A percentile compares a stretch with the other conserved stretches of the same genome.
phyloP scores from a whole-genome alignment of 2,888 invertebrate species.

The Aspidiotus rigidus region DNA sequence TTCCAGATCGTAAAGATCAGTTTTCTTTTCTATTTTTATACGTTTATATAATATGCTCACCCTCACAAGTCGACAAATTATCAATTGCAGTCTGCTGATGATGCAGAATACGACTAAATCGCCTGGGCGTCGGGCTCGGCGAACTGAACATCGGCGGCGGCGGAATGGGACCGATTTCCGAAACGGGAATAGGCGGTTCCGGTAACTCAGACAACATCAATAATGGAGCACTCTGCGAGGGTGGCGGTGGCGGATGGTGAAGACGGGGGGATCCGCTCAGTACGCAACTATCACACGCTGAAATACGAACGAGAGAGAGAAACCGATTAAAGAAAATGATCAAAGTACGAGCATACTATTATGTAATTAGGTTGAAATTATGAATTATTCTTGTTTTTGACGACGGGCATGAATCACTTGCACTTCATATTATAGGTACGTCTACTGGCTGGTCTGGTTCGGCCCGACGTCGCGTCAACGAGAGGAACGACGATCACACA shows the following conservation, averaged over 20 bases:
- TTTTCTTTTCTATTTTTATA: not conserved
- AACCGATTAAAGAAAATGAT: no score
- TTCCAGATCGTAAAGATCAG: no score
- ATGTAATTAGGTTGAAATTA: no score
- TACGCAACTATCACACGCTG: constrained; percentile 25
- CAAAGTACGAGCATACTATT: no score
- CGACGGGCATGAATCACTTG: no score
- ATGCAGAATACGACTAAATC: constrained; percentile 13
- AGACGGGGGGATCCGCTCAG: constrained; percentile 26
- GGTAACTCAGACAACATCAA: constrained; percentile 77
- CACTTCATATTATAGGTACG: no score
- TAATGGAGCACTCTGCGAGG: constrained; percentile 24
- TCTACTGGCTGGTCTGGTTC: no score
- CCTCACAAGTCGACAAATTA: constrained; percentile 13
- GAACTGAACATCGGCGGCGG: constrained; percentile 95
- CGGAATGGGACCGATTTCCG: constrained; percentile 86
- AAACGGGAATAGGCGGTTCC: constrained; percentile 82
- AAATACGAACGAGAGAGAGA: not conserved
- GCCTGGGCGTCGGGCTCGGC: constrained; percentile 33
- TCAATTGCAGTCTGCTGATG: constrained; percentile 17
- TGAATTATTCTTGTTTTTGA: no score
- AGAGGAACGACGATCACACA: no score
- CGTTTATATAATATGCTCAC: not conserved
- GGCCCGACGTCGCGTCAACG: no score
- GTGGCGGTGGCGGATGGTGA: constrained; percentile 34